Conservation (phyloP, 2,888 invertebrate genomes). For the Drosophila monieri region DNA sequence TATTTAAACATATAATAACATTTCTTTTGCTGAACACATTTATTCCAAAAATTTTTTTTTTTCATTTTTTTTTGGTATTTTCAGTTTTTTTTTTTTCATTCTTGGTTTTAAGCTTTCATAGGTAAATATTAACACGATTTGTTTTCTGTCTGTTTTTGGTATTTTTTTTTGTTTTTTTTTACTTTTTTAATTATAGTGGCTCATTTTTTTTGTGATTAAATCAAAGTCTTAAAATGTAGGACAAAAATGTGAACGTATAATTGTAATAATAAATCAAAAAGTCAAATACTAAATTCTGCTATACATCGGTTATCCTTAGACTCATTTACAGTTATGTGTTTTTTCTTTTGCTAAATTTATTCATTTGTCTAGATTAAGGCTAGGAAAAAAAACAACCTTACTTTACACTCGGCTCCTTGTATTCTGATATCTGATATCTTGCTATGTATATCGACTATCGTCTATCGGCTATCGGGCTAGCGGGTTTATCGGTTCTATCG, state of each 20-base stretch:
- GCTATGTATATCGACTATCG: conserved; percentile 2
- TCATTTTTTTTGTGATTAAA: conserved; percentile 29
- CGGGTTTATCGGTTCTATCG: conserved; percentile 1
- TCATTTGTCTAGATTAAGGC: conserved; percentile 36
- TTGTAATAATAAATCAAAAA: conserved; percentile 31
- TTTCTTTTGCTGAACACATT: conserved; percentile 71
- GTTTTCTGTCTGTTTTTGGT: conserved; percentile 31
- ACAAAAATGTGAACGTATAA: conserved; percentile 29
- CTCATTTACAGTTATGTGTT: conserved; percentile 31
- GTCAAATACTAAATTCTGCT: conserved; percentile 32
- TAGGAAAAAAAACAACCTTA: conserved; percentile 71
- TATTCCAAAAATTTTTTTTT: conserved; percentile 61
- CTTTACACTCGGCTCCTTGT: conserved; percentile 54
- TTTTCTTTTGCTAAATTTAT: conserved; percentile 36
- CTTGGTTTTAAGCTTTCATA: conserved; percentile 34
- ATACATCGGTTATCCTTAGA: conserved; percentile 38
- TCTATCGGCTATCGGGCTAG: conserved; percentile 1
- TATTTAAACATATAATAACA: conserved; percentile 78
- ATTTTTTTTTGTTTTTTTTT: conserved; percentile 22
- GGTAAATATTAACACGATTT: conserved; percentile 45
- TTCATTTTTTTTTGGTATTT: conserved; percentile 28
- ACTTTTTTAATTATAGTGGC: conserved; percentile 37
- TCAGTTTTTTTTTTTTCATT: conserved; percentile 27
- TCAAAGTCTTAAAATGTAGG: conserved; percentile 35
- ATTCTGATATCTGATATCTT: conserved; percentile 22